phyloP scores from a whole-genome alignment of 1,140 invertebrate genomes.

The Leptopilina clavipes region DNA sequence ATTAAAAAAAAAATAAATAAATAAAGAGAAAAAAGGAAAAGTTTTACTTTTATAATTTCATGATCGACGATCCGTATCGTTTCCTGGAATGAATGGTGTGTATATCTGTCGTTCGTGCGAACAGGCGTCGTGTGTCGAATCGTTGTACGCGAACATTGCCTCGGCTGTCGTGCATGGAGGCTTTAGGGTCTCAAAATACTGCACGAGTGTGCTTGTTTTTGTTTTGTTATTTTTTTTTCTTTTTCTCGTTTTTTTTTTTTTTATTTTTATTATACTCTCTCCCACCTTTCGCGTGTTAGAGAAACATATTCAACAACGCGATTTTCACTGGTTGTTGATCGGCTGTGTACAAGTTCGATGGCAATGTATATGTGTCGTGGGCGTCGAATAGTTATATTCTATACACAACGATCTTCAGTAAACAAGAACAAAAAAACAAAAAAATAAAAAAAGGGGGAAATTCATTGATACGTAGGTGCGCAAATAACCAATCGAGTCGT shows the following conservation, averaged over 20 bases:
- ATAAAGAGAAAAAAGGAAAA: not conserved
- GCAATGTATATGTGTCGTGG: not conserved
- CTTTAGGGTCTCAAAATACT: constrained; percentile 8
- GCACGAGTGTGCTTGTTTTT: constrained; percentile 2
- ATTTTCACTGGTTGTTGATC: constrained; percentile 20
- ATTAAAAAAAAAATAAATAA: not conserved
- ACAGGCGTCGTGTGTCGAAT: constrained; percentile 6
- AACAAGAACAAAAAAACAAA: not conserved
- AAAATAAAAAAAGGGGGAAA: not conserved
- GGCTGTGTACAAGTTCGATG: not conserved
- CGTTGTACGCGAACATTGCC: not conserved
- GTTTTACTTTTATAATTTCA: constrained; percentile 12
- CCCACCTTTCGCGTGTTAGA: constrained; percentile 28
- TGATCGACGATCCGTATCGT: constrained; percentile 5
- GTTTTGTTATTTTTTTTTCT: not conserved
- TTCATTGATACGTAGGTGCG: constrained; percentile 9
- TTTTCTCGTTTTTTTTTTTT: not conserved
- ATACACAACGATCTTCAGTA: constrained; percentile 10
- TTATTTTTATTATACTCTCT: constrained; percentile 8
- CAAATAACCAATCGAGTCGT: constrained; percentile 24
- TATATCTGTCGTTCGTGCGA: constrained; percentile 26
- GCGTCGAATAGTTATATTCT: constrained; percentile 16
- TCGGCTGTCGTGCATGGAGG: constrained; percentile 6
- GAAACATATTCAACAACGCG: constrained; percentile 32
- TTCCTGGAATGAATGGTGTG: not conserved